Base-by-base conservation (phyloP, 2,797 vertebrate species). In the Schizopygopsis pylzovi region DNA sequence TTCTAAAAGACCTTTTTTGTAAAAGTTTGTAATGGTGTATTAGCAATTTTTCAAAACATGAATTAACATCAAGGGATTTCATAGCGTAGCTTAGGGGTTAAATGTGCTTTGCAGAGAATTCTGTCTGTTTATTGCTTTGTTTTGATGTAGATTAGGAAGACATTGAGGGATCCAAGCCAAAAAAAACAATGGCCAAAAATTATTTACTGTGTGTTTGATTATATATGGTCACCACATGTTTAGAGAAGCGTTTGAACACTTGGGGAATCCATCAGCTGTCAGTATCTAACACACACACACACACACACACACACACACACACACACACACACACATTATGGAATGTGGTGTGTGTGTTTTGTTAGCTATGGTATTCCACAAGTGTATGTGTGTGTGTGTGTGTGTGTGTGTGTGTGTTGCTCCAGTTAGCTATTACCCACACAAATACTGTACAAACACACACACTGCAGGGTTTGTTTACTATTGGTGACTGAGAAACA, bases 201-300 rank as follows among this genome's bases (percentile, higher is more conserved):
- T 56, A 59, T 77, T 77, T 63, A n/a, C 20, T 82, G 63, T 84
- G 54, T 77, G 79, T 81, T n/a, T 84, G 86, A 28, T 71, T n/a
- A n/a, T 84, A 75, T 43, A 2, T 33, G 28, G 52, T 71, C 71
- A 37, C 18, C 67, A 85, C 76, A 73, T 72, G 84, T 63, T 85
- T 81, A 33, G 54, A 81, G 67, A 85, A 81, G 56, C 56, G 81
- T 80, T 79, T 85, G 54, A 79, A 67, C 61, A 68, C 61, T 65
- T 28, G 28, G 49, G 65, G 75, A 85, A 73, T 80, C 54, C 65
- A 63, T 80, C 84, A 81, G 78, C 78, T 85, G 81, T 83, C 80
- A 37, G 72, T 77, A 59, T 76, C 47, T 1, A n/a, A n/a, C n/a
- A n/a, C n/a, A n/a, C n/a, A n/a, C n/a, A n/a, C n/a, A n/a, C n/a